Conservation (phyloP, 2,888 invertebrate genomes). For the Ormia ochracea region DNA sequence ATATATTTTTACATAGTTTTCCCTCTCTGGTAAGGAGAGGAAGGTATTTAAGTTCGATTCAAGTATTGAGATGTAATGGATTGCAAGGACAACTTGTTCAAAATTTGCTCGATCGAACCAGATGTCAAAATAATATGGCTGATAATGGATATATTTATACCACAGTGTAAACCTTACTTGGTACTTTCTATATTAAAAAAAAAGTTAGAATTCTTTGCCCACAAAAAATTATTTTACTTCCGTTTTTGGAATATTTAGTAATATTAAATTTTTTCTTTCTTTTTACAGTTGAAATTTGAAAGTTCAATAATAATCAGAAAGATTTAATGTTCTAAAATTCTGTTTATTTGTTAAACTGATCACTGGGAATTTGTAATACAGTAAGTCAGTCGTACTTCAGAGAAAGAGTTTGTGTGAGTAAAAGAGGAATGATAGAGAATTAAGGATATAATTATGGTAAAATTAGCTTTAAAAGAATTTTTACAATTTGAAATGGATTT, state of each 20-base stretch:
- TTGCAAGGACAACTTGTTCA: neutral
- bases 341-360: slow-evolving; percentile 45
- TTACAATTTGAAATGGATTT: slow-evolving; percentile 41
- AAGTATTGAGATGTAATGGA: neutral
- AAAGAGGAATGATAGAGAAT: slow-evolving; percentile 6
- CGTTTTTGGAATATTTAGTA: slow-evolving; percentile 37
- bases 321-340: slow-evolving; percentile 31
- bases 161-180: slow-evolving; percentile 64
- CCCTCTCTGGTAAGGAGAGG: slow-evolving; percentile 47
- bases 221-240: slow-evolving; percentile 9
- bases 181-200: slow-evolving; percentile 10
- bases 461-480: neutral
- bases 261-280: slow-evolving; percentile 56
- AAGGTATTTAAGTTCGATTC: slow-evolving; percentile 2
- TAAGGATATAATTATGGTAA: slow-evolving; percentile 21
- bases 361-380: slow-evolving; percentile 39
- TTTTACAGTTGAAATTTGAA: slow-evolving; percentile 61
- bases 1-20: slow-evolving; percentile 51
- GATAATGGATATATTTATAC: slow-evolving; percentile 53
- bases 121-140: neutral
- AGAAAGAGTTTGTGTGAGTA: slow-evolving; percentile 13
- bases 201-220: slow-evolving; percentile 37
- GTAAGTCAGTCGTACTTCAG: slow-evolving; percentile 32
- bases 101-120: slow-evolving; percentile 14
- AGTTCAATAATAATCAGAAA: slow-evolving; percentile 38